A percentile compares a stretch with the other conserved stretches of the same genome.
Evolutionary conservation across 2,113 vertebrate species (phyloP).

Genomic region (Actenoides lindsayi): DNA sequence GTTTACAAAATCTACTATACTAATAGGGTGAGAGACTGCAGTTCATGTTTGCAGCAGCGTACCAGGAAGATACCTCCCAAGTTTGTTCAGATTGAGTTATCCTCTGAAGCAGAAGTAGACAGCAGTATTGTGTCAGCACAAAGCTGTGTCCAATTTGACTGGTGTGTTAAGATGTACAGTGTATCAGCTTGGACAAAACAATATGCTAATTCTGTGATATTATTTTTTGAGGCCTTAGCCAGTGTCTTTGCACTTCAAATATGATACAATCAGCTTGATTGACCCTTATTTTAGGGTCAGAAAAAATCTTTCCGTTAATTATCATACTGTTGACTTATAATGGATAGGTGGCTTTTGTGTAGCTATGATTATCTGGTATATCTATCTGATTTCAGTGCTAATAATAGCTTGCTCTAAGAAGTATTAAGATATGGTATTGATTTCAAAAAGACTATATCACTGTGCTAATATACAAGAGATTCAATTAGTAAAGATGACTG

Average conservation of each 20-base stretch:
- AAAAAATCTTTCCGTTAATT: constrained; percentile 7
- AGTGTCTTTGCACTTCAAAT: background rate
- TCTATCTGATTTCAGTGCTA: background rate
- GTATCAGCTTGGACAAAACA: background rate
- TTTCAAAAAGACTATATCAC: background rate
- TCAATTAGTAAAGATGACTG: constrained; percentile 34
- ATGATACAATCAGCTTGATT: background rate
- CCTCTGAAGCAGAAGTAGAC: background rate
- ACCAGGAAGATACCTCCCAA: background rate
- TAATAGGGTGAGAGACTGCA: background rate
- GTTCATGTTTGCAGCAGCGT: background rate
- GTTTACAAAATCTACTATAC: background rate
- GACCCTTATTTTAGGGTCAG: background rate
- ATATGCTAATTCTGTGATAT: background rate
- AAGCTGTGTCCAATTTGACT: background rate
- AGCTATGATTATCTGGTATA: background rate
- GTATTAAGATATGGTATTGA: background rate
- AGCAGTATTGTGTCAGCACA: background rate
- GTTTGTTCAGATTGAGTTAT: background rate
- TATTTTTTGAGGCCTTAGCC: background rate
- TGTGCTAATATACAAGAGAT: background rate
- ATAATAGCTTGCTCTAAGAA: background rate
- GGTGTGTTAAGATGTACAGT: background rate
- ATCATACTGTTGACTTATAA: background rate
- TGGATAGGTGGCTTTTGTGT: background rate